A percentile compares a stretch with the other conserved stretches of the same genome.
These are phyloP conservation scores for Sesia bembeciformis DNA, from an alignment of 2,888 invertebrate species.

Conservation along the genomic window DNA sequence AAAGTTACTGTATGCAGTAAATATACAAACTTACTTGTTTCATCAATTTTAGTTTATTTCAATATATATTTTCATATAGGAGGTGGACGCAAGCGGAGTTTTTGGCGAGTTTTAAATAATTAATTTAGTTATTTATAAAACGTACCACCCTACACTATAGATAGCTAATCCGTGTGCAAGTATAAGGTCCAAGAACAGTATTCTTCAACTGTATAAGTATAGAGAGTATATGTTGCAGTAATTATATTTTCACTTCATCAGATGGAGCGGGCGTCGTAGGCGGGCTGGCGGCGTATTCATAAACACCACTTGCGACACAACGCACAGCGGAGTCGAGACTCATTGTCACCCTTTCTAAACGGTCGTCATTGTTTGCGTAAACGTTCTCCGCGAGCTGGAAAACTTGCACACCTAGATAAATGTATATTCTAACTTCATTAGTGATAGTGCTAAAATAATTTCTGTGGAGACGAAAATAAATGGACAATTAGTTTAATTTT, in stretches of 20 bases:
- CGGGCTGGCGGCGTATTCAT: constrained; percentile 6
- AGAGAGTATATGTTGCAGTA: not conserved
- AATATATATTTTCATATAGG: too few species aligned
- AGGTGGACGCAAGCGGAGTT: too few species aligned
- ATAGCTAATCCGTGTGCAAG: too few species aligned
- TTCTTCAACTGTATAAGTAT: not conserved
- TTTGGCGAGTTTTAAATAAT: too few species aligned
- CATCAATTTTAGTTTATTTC: too few species aligned
- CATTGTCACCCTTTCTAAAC: constrained; percentile 24
- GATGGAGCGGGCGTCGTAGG: not conserved
- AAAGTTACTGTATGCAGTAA: too few species aligned
- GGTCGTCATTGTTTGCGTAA: constrained; percentile 16
- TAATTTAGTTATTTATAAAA: too few species aligned
- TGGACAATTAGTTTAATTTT: too few species aligned
- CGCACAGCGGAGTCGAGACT: constrained; percentile 9
- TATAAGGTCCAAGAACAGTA: too few species aligned
- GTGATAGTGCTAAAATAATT: not conserved
- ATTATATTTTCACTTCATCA: not conserved
- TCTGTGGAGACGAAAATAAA: too few species aligned
- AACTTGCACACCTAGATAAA: constrained; percentile 1
- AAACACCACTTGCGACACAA: constrained; percentile 12
- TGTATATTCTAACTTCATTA: not conserved
- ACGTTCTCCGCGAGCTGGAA: constrained; percentile 1
- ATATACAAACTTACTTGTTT: too few species aligned
- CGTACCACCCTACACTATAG: too few species aligned